Evolutionary conservation across 2,113 vertebrate species (phyloP), one percentile per base, ranked within the genome.

Genomic region (Antennarius striatus): DNA sequence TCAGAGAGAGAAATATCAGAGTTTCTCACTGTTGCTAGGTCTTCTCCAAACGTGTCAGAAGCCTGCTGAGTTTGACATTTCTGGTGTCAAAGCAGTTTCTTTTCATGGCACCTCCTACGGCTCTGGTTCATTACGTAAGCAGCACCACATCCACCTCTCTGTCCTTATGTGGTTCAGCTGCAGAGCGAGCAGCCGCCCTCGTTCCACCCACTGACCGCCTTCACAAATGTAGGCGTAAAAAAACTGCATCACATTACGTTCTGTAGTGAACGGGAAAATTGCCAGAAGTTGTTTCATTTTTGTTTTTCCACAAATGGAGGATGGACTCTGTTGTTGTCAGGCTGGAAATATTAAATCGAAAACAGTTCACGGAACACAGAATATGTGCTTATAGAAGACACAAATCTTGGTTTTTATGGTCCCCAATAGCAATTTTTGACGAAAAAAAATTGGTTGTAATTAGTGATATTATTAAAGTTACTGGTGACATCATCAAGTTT

Each of bases 201-300:
- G 12, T 68, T 40, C 73, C 80, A 68, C 86, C 83, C 68, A 86
- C 82, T 85, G 74, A 83, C 76, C 76, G 49, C 79, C 72, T 77
- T 73, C 47, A 46, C 13, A 17, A 32, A 56, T 15, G 80, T 82
- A 75, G 80, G 84, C 42, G 79, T 30, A 46, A 71, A 67, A 77
- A 69, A 76, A 50, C 56, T 66, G 52, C 10, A 22, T 57, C 43
- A 16, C 47, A 55, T 40, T 46, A 66, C 64, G 49, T 43, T 32
- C 22, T 48, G 54, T 67, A 65, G 48, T 77, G 55, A 64, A 40
- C 9, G 58, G 12, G 14, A 70, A 55, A 49, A 45, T 1, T 63
- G 45, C 52, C 76, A 56, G 47, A 53, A 73, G 70, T 50, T 51
- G 40, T 45, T 78, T 63, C 46, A 65, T 13, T 68, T 53, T 54